Percentiles rank a stretch among this genome's conserved stretches.
These are phyloP conservation scores for Eueides isabella DNA, from an alignment of 1,140 invertebrate genomes.

Conservation along the genomic window DNA sequence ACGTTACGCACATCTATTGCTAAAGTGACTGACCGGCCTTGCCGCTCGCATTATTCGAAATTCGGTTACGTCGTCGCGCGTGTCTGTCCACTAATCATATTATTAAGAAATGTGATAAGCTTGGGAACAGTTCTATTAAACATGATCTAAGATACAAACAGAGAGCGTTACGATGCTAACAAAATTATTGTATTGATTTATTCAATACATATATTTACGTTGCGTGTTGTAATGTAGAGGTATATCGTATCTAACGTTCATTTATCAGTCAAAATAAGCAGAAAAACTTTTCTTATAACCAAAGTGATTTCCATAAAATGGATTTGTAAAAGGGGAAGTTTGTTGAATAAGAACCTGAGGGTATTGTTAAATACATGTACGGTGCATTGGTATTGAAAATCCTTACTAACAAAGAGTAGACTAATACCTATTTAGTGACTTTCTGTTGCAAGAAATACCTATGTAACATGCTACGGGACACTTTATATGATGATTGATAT, in stretches of 20 bases:
- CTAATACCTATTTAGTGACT: neutral
- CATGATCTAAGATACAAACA: neutral
- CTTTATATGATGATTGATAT: neutral
- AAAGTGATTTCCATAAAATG: constrained; percentile 34
- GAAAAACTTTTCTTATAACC: constrained; percentile 13
- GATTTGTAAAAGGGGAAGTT: constrained; percentile 52
- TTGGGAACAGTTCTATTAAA: neutral
- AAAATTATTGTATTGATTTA: neutral
- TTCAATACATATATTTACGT: neutral
- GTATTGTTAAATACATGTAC: constrained; percentile 45
- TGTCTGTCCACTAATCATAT: constrained; percentile 10
- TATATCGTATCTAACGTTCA: neutral
- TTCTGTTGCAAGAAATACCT: too few relatives aligned
- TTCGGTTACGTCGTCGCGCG: constrained; percentile 27
- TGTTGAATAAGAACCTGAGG: constrained; percentile 56
- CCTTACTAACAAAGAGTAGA: neutral
- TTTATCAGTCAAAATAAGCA: constrained; percentile 7
- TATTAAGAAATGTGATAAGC: constrained; percentile 17
- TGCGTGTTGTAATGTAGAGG: neutral
- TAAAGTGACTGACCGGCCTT: constrained; percentile 63
- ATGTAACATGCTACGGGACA: neutral
- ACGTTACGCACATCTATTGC: constrained; percentile 53
- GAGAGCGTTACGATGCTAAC: neutral
- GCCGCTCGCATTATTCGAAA: constrained; percentile 37
- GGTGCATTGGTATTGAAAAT: constrained; percentile 51